Base-by-base conservation (phyloP, 2,888 invertebrate genomes). In the Stramonita haemastoma region DNA sequence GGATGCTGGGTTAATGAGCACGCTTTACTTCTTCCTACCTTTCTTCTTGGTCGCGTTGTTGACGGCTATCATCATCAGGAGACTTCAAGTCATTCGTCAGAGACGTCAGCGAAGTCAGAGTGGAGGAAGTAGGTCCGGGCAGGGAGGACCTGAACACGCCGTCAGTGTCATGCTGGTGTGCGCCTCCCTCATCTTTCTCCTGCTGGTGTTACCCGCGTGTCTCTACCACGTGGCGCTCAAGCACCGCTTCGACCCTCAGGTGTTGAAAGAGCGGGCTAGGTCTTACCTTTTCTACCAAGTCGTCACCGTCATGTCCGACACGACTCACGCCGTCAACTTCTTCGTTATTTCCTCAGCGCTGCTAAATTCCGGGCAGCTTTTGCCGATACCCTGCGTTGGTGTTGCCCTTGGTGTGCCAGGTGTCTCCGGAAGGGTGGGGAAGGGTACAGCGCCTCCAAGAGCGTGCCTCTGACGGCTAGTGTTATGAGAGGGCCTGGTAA, bases 321-420 rank as follows among this genome's bases (percentile, higher is more conserved):
- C 90, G n/a, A 90, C 83, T 17, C 91, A 91, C 87, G 91, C 91
- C 26, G 89, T 91, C 19, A 91, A 91, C 86, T 90, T 91, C 56
- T 91, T 89, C 83, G 77, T 91, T 91, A 91, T 73, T 91, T 91
- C 73, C 32, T 90, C 86, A 90, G 89, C 46, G 88, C 90, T 46
- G 70, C 86, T 11, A 89, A 89, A 11, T 91, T 91, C 83, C 90
- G 91, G n/a, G 29, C 29, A 15, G 90, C 90, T 19, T 90, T 91
- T n/a, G 77, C 79, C 22, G 73, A 87, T 66, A 29, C 89, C 19
- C 26, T 91, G 32, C 87, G 34, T 1, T 22, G 86, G 0, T 57
- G 34, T 26, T 57, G 57, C 22, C 29, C 57, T 13, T 32, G 32
- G 57, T 46, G 6, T 36, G 13, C 0, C 22, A 13, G 79, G 13